These are phyloP conservation scores for Eilema griseolum DNA, from an alignment of 2,888 invertebrate genomes.

Conservation along the genomic window DNA sequence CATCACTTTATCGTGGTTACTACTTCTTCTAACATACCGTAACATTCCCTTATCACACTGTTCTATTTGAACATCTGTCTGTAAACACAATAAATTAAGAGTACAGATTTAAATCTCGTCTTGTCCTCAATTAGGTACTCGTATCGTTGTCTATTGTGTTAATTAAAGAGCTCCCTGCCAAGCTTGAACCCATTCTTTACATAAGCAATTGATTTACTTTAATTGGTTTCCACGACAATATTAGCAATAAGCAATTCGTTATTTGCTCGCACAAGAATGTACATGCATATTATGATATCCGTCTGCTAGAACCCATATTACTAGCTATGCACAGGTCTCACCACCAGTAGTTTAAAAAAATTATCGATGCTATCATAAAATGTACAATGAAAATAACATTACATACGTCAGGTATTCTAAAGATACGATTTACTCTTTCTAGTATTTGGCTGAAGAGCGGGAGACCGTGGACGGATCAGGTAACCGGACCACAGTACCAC, in stretches of 20 bases:
- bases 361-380: too few species aligned
- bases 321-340: too few species aligned
- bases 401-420: neutral
- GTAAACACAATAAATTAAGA: neutral
- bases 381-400: too few species aligned
- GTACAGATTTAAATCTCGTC: neutral
- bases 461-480: slow-evolving; percentile 84
- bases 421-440: slow-evolving; percentile 43
- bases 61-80: neutral
- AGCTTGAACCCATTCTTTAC: neutral
- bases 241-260: neutral
- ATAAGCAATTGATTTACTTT: neutral
- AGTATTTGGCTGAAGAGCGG: slow-evolving; percentile 85
- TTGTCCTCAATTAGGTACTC: neutral
- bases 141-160: neutral
- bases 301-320: too few species aligned
- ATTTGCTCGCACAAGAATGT: too few species aligned
- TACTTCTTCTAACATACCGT: neutral
- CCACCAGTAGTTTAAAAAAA: too few species aligned
- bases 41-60: neutral
- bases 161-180: neutral
- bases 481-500: slow-evolving; percentile 74
- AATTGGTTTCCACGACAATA: neutral
- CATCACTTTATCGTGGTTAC: too few species aligned
- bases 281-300: too few species aligned